A percentile compares a stretch with the other conserved stretches of the same genome.
These are phyloP conservation scores for Borostomias antarcticus DNA, from an alignment of 2,797 vertebrate species.

Conservation along the genomic window DNA sequence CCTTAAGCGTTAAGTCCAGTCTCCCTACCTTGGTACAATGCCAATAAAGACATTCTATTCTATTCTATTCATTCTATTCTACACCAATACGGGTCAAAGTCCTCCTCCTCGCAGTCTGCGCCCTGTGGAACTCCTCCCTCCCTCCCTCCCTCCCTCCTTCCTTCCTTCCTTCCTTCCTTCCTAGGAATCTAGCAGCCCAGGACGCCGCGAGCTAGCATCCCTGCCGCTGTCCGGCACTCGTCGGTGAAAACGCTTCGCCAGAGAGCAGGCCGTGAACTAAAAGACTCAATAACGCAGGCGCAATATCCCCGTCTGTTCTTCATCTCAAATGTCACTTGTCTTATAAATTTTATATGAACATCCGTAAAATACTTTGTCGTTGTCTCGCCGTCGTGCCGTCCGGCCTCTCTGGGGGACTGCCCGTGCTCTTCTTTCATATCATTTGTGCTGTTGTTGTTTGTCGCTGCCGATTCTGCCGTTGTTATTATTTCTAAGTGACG, in stretches of 20 bases:
- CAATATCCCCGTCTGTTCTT: conserved; percentile 37
- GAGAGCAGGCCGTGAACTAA: conserved; percentile 36
- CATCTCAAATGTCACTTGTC: conserved; percentile 50
- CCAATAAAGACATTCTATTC: no score
- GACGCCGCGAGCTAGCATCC: background rate
- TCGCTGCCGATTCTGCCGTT: background rate
- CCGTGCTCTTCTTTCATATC: background rate
- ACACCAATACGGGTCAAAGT: background rate
- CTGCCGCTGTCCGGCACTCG: conserved; percentile 9
- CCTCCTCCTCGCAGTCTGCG: no score
- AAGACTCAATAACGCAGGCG: conserved; percentile 50
- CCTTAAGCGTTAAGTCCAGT: no score
- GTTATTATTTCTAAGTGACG: conserved; percentile 11
- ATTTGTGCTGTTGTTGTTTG: background rate
- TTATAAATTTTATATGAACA: conserved; percentile 59
- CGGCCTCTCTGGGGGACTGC: conserved; percentile 10
- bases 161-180: no score
- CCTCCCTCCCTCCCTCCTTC: no score
- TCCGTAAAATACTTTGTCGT: conserved; percentile 28
- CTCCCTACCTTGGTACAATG: no score
- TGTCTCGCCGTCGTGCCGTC: background rate
- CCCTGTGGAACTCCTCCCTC: background rate
- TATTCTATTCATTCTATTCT: background rate
- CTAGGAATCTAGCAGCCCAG: background rate
- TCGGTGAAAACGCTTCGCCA: conserved; percentile 14